Conservation (phyloP, 2,113 vertebrate species). For the Cranoglanis bouderius region DNA sequence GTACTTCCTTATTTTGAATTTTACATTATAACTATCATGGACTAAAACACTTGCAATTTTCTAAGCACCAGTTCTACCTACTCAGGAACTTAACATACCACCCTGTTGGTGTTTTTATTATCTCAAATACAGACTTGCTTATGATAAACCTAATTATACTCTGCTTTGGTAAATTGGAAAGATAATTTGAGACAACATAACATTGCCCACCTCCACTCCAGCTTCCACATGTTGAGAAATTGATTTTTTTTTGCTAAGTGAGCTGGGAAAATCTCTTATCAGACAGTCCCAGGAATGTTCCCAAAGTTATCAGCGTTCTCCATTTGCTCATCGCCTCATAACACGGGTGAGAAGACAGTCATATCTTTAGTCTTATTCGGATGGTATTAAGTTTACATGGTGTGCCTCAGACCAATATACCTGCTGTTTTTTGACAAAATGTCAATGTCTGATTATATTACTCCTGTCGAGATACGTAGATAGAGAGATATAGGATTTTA, state of each 20-base stretch:
- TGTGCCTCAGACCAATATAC: background rate
- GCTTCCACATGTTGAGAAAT: background rate
- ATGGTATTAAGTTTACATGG: background rate
- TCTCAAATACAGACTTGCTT: background rate
- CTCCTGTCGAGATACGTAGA: background rate
- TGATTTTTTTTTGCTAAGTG: slow-evolving; percentile 7
- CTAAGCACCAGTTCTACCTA: background rate
- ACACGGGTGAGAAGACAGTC: background rate
- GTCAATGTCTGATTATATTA: background rate
- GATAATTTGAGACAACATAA: background rate
- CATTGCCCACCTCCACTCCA: background rate
- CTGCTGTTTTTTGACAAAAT: background rate
- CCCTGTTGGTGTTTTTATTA: background rate
- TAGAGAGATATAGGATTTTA: background rate
- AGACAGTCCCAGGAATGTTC: slow-evolving; percentile 39
- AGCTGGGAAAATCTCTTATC: slow-evolving; percentile 20
- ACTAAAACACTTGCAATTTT: background rate
- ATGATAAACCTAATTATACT: background rate
- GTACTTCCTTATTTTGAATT: background rate
- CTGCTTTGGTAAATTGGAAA: background rate
- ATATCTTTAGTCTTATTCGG: too few species aligned
- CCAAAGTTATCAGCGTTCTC: slow-evolving; percentile 6
- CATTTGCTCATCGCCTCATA: background rate
- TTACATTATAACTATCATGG: background rate
- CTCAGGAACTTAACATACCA: background rate